Evolutionary conservation across 2,113 vertebrate species (phyloP).

Genomic region (Brachypodius melanocephalos): DNA sequence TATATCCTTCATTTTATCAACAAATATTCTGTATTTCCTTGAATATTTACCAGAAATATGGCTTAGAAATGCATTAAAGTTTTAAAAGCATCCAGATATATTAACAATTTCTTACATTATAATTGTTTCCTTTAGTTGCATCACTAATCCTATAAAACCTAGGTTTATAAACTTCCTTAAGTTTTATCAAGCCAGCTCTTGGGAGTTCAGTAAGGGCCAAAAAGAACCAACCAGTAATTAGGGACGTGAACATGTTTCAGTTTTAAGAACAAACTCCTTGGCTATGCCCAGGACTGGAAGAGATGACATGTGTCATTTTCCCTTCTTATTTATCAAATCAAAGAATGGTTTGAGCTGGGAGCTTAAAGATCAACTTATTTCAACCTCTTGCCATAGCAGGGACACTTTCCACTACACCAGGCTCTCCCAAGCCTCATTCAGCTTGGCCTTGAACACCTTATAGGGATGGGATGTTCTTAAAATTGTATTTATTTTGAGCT

Average conservation of each 20-base stretch:
- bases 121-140: neutral
- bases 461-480: neutral
- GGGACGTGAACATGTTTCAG: neutral
- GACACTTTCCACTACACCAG: neutral
- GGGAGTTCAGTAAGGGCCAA: neutral
- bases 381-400: neutral
- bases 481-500: neutral
- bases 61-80: neutral
- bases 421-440: neutral
- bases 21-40: neutral
- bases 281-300: neutral
- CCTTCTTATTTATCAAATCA: neutral
- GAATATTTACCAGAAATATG: neutral
- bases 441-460: neutral
- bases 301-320: neutral
- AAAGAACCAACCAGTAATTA: neutral
- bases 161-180: neutral
- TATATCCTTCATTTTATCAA: neutral
- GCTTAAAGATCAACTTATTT: neutral
- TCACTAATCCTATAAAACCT: neutral
- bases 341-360: neutral
- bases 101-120: neutral
- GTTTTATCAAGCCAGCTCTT: neutral
- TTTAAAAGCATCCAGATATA: neutral
- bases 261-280: neutral